phyloP scores from a whole-genome alignment of 2,888 invertebrate genomes.

The Laspeyria flexula region DNA sequence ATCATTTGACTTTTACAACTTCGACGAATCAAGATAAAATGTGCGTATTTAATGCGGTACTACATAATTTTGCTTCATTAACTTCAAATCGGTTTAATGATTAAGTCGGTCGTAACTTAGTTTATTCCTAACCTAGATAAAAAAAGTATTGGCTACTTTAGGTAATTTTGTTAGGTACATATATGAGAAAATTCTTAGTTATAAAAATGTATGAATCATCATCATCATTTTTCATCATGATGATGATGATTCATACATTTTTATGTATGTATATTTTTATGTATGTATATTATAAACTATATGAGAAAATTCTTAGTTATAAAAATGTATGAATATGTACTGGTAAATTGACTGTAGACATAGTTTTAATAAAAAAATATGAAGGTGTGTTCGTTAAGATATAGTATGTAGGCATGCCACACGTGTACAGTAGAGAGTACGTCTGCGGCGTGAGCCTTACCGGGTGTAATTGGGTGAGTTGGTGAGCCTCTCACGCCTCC shows the following conservation, averaged over 20 bases:
- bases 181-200: too few species aligned
- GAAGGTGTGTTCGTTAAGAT: constrained; percentile 14
- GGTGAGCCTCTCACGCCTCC: constrained; percentile 64
- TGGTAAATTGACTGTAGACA: neutral
- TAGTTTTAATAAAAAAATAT: constrained; percentile 3
- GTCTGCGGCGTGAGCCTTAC: constrained; percentile 49
- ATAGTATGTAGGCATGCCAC: constrained; percentile 20
- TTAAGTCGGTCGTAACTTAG: neutral
- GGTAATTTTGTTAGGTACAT: too few species aligned
- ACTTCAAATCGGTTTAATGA: neutral
- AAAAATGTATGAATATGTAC: too few species aligned
- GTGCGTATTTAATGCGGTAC: constrained; percentile 1
- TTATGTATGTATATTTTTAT: too few species aligned
- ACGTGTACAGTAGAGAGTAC: constrained; percentile 30
- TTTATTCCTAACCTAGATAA: neutral
- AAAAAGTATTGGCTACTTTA: neutral
- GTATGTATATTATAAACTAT: too few species aligned
- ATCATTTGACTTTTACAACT: constrained; percentile 38
- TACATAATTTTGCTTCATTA: constrained; percentile 2
- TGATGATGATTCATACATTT: too few species aligned
- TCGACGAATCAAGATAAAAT: constrained; percentile 27
- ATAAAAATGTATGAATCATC: too few species aligned
- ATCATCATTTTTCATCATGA: too few species aligned
- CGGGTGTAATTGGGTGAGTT: constrained; percentile 68
- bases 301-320: too few species aligned